phyloP scores from a whole-genome alignment of 2,113 vertebrate genomes.

The Periophthalmus modestus region DNA sequence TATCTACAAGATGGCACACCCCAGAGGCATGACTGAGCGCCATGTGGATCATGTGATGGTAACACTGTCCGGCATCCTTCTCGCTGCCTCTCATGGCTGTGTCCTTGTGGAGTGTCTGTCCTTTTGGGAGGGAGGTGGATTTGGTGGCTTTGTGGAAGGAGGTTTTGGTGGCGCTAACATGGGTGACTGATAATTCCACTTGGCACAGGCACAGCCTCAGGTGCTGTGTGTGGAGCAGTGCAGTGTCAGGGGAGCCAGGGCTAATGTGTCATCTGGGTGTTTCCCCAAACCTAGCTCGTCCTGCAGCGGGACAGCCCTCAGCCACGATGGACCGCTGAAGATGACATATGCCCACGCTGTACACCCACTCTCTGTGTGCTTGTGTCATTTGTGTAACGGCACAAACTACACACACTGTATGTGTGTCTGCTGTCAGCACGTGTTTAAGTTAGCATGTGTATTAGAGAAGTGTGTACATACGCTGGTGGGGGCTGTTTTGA shows the following conservation, averaged over 20 bases:
- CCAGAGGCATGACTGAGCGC: conserved; percentile 50
- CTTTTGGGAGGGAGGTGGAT: conserved; percentile 60
- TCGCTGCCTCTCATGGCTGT: conserved; percentile 69
- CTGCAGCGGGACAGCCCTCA: conserved; percentile 64
- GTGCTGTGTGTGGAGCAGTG: conserved; percentile 59
- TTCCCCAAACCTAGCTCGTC: conserved; percentile 62
- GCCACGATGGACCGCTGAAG: conserved; percentile 54
- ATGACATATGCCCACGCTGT: conserved; percentile 70
- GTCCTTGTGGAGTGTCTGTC: conserved; percentile 77
- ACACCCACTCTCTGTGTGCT: conserved; percentile 38
- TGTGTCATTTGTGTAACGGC: conserved; percentile 54
- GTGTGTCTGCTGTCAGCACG: conserved; percentile 42
- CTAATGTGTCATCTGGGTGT: conserved; percentile 70
- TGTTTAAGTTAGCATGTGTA: conserved; percentile 34
- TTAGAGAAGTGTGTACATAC: conserved; percentile 32
- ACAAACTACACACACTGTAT: conserved; percentile 41
- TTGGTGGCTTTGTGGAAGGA: conserved; percentile 50
- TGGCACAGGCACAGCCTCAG: conserved; percentile 75
- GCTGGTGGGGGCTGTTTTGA: conserved; percentile 45
- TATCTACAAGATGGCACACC: conserved; percentile 50
- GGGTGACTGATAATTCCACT: conserved; percentile 66
- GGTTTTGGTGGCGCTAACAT: conserved; percentile 50
- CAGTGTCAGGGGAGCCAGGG: conserved; percentile 55
- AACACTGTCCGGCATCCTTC: conserved; percentile 67
- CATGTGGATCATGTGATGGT: conserved; percentile 58